These are phyloP conservation scores for Brevimyrus niger DNA, from an alignment of 2,113 vertebrate species.

Conservation along the genomic window DNA sequence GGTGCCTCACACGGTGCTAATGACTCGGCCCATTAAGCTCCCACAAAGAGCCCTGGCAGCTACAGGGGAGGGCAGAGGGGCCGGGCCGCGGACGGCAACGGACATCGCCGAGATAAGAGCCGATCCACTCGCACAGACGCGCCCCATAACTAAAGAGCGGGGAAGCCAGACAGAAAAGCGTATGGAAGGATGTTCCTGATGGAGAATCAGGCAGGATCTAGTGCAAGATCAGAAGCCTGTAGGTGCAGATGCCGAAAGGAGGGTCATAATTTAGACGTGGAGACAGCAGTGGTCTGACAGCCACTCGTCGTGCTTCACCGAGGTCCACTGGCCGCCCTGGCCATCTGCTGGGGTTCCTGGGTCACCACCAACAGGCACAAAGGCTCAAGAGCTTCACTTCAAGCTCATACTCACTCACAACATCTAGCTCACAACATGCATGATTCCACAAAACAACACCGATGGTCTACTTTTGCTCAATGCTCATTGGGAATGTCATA, in stretches of 20 bases:
- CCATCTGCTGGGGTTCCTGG: neutral
- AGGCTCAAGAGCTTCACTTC: neutral
- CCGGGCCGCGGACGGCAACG: neutral
- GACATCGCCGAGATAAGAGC: neutral
- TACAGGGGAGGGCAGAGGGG: neutral
- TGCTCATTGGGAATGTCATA: neutral
- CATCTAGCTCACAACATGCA: neutral
- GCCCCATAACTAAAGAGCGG: neutral
- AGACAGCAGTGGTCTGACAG: neutral
- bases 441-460: neutral
- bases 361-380: neutral
- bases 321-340: neutral
- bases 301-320: neutral
- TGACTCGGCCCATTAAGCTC: slow-evolving; percentile 13
- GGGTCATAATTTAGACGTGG: neutral
- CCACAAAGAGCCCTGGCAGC: neutral
- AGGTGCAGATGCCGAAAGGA: neutral
- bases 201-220: too few species aligned
- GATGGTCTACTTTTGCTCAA: neutral
- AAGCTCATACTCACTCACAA: neutral
- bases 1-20: neutral
- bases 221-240: neutral
- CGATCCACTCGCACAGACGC: neutral
- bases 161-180: neutral
- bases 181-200: neutral